These are phyloP conservation scores for Agrilus mali DNA, from an alignment of 2,888 invertebrate genomes.

Conservation along the genomic window DNA sequence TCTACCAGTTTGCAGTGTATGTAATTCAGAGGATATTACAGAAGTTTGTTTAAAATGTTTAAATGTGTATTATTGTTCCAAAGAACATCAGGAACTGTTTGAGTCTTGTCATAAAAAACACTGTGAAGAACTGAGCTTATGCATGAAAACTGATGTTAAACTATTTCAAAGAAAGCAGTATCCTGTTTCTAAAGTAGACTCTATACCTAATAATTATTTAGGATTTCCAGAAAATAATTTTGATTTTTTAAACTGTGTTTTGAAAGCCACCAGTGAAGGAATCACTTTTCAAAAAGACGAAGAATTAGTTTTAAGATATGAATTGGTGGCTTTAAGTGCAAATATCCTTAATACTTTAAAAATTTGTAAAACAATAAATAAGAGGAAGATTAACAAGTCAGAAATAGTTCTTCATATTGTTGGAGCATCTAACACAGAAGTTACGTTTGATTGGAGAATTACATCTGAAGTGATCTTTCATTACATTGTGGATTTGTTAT, in stretches of 20 bases:
- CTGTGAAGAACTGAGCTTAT: conserved; percentile 16
- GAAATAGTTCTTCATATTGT: conserved; percentile 21
- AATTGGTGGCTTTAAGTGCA: conserved; percentile 10
- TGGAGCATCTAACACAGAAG: conserved; percentile 22
- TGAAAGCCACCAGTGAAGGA: no score
- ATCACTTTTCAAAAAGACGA: conserved; percentile 1
- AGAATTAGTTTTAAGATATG: conserved; percentile 9
- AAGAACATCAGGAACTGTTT: conserved; percentile 13
- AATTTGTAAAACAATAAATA: conserved; percentile 8
- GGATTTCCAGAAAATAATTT: not conserved
- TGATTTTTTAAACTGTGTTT: not conserved
- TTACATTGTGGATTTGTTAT: conserved; percentile 18
- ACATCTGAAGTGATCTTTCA: conserved; percentile 21
- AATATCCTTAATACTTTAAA: conserved; percentile 19
- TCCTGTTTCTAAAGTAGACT: conserved; percentile 1
- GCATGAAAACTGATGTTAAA: conserved; percentile 15
- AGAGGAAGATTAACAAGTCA: conserved; percentile 5
- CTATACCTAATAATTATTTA: not conserved
- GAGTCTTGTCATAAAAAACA: conserved; percentile 11
- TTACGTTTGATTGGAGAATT: conserved; percentile 14
- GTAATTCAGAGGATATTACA: conserved; percentile 14
- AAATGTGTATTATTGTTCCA: conserved; percentile 19
- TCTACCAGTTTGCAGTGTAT: conserved; percentile 21
- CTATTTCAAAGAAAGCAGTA: conserved; percentile 1
- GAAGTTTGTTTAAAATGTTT: conserved; percentile 16